Evolutionary conservation across 2,888 invertebrate species (phyloP), one percentile per base, ranked within the genome.

Genomic region (Minunthozetes semirufus): DNA sequence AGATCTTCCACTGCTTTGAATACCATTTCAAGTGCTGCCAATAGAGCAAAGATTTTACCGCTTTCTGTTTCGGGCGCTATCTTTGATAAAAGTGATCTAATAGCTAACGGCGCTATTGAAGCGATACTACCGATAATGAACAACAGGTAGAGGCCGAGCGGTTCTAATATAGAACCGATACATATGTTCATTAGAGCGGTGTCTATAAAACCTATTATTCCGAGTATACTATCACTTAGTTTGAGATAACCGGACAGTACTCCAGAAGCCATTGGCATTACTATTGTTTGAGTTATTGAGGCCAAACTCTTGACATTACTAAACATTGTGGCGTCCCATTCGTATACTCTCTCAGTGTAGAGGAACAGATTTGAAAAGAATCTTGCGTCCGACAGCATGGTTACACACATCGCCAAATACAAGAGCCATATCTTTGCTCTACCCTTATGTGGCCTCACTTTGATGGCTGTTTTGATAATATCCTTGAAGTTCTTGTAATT

Each of bases 31-130:
- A 72, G 29, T 1, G 56, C 53, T 38, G 13, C 53, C 72, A 72
- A 72, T 0, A 72, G 38, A 42, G 33, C 19, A 19, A 72, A 72
- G 8, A 72, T 27, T 53, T 53, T 72, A 9, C 72, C 72, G 15
- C 13, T 38, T 29, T 72, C 72, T 4, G n/a, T 1, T 29, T 72
- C 56, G 1, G 72, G 11, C 0, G 29, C 72, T 15, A 56, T 38
- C n/a, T 72, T 72, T 15, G 72, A 56, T 3, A 72, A n/a, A 6
- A 72, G 22, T n/a, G 72, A 27, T 6, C 72, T 22, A 1, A 53
- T 29, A 15, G 53, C 72, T 56, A 50, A 27, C 15, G 38, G 22
- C 2, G 29, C 17, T 11, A 50, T 1, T 0, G n/a, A 0, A 5
- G 29, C 13, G 1, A 2, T 1, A 13, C 33, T n/a, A 15, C 72